phyloP scores from a whole-genome alignment of 2,888 invertebrate species.

The Patella caerulea region DNA sequence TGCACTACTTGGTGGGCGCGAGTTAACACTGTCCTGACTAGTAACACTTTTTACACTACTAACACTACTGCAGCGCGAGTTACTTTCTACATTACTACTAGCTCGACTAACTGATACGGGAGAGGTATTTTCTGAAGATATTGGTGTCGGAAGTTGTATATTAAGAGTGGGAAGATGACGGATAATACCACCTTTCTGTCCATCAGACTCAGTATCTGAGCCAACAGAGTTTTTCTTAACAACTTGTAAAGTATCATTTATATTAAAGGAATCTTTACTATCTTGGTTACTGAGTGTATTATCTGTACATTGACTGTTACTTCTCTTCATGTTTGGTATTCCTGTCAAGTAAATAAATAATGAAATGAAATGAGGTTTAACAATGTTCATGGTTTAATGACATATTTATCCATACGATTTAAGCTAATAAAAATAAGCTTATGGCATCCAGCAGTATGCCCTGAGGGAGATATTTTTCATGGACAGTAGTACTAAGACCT shows the following conservation, averaged over 20 bases:
- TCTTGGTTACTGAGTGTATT: conserved; percentile 30
- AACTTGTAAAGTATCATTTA: conserved; percentile 5
- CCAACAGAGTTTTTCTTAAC: neutral
- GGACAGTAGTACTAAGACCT: too few species aligned
- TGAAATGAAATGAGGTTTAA: too few species aligned
- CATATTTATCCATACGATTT: too few species aligned
- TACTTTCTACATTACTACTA: neutral
- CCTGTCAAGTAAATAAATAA: conserved; percentile 7
- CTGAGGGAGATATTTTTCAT: too few species aligned
- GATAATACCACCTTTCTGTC: neutral
- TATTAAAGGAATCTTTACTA: conserved; percentile 38
- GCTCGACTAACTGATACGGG: neutral
- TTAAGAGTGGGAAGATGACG: neutral
- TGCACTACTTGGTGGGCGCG: neutral
- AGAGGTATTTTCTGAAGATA: neutral
- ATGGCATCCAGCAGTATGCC: too few species aligned
- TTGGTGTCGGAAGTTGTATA: neutral
- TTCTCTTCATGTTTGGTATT: conserved; percentile 27
- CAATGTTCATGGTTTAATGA: too few species aligned
- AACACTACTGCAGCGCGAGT: neutral
- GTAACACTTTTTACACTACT: neutral
- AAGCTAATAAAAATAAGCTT: too few species aligned
- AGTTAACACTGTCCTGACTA: neutral
- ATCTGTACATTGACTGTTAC: conserved; percentile 31
- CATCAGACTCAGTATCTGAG: neutral